phyloP scores from a whole-genome alignment of 2,113 vertebrate species.

The Dasyprocta punctata region DNA sequence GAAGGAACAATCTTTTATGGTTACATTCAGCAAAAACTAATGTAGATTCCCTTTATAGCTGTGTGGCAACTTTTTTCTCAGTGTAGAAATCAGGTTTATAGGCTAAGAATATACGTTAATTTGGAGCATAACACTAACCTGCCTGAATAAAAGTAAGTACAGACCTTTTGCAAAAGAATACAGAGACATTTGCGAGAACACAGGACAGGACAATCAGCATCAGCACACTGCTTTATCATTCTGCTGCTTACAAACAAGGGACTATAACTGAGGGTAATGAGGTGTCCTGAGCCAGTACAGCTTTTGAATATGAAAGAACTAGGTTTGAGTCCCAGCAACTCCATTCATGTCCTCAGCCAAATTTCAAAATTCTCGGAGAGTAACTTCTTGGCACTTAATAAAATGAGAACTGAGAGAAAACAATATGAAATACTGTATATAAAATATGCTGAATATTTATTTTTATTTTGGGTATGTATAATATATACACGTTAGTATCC shows the following conservation, averaged over 20 bases:
- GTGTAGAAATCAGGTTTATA: slow-evolving; percentile 71
- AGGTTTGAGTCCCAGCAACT: neutral
- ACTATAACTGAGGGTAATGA: neutral
- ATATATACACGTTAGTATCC: neutral
- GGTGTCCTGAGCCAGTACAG: neutral
- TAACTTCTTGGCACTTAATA: neutral
- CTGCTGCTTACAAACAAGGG: neutral
- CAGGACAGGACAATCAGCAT: neutral
- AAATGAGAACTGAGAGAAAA: neutral
- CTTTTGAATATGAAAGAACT: neutral
- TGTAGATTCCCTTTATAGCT: slow-evolving; percentile 40
- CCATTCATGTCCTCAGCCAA: neutral
- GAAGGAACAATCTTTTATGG: neutral
- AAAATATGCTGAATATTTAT: neutral
- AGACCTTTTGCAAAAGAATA: slow-evolving; percentile 17
- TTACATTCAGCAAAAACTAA: slow-evolving; percentile 40
- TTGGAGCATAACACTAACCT: slow-evolving; percentile 7
- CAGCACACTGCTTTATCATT: neutral
- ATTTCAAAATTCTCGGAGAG: neutral
- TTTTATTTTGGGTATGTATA: neutral
- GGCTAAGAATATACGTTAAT: slow-evolving; percentile 65
- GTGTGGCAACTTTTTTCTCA: neutral
- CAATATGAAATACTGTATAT: neutral
- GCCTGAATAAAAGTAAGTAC: slow-evolving; percentile 33
- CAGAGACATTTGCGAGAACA: neutral